Evolutionary conservation across 2,797 vertebrate genomes (phyloP), one percentile per base, ranked within the genome.

Genomic region (Podarcis siculus): DNA sequence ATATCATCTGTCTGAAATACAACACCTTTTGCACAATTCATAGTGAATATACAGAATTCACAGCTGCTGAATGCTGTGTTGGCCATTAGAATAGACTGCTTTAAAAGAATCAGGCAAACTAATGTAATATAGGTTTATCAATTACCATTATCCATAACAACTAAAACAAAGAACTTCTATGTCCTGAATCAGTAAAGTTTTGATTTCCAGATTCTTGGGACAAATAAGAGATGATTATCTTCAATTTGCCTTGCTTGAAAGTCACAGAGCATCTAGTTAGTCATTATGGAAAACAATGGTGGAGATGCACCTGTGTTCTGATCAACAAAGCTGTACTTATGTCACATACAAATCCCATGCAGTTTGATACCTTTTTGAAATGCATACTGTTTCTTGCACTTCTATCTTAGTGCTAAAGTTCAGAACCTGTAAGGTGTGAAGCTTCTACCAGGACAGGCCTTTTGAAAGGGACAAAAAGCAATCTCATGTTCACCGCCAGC

Each of bases 151-250:
- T 61, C 82, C 10, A 25, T n/a, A 71, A 72, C 30, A 84, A 55
- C 77, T 42, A 85, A 45, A 66, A 30, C 19, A 2, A 5, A 49
- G 8, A 77, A 21, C 25, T 21, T 12, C 25, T 32, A n/a, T 35
- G 10, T 45, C 67, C 10, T 69, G 86, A 85, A 89, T 27, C 42
- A 81, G 39, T 75, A 85, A 35, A 76, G 19, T 9, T 87, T 81
- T 80, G 78, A 75, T 17, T 82, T 67, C 27, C 35, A 79, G 37
- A 17, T 55, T 32, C 27, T 55, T 85, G 27, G 39, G 12, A 55
- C 25, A 39, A 71, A 75, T 17, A 35, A 66, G 27, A 66, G 76
- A 75, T 10, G 9, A 55, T 32, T 76, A 45, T 83, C 66, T 83
- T 27, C 35, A n/a, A 76, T 39, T 76, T 67, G 32, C 69, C 21